phyloP scores from a whole-genome alignment of 2,888 invertebrate genomes.

The Nebria brevicollis region DNA sequence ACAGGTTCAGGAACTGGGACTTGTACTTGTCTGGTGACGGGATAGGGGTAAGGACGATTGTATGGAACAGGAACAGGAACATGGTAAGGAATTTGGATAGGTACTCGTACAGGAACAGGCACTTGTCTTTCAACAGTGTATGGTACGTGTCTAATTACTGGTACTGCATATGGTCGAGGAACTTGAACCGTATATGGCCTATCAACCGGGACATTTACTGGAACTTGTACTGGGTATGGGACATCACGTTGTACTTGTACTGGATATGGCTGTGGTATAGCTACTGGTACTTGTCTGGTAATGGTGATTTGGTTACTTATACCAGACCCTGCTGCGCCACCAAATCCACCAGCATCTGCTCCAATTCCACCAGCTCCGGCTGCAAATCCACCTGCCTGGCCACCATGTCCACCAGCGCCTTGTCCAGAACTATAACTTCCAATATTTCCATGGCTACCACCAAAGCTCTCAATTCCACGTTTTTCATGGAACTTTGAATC shows the following conservation, averaged over 20 bases:
- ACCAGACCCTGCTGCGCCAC: slow-evolving; percentile 15
- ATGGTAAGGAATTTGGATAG: slow-evolving; percentile 23
- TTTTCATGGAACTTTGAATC: slow-evolving; percentile 28
- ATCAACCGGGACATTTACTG: slow-evolving; percentile 28
- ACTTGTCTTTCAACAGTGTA: slow-evolving; percentile 32
- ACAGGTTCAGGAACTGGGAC: slow-evolving; percentile 32
- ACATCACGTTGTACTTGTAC: slow-evolving; percentile 30
- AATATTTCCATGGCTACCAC: slow-evolving; percentile 4
- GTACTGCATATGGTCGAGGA: slow-evolving; percentile 31
- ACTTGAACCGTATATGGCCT: slow-evolving; percentile 34
- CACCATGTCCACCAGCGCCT: background rate
- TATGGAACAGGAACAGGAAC: slow-evolving; percentile 35
- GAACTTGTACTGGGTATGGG: slow-evolving; percentile 36
- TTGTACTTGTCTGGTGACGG: slow-evolving; percentile 24
- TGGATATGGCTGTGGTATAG: slow-evolving; percentile 32
- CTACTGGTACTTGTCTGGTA: slow-evolving; percentile 28
- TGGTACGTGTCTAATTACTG: slow-evolving; percentile 25
- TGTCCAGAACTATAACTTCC: background rate
- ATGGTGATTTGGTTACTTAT: slow-evolving; percentile 31
- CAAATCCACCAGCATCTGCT: slow-evolving; percentile 17
- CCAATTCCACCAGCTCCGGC: slow-evolving; percentile 5
- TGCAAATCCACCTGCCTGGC: background rate
- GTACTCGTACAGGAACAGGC: slow-evolving; percentile 28
- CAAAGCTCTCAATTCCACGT: slow-evolving; percentile 34
- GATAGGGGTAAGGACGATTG: slow-evolving; percentile 27